phyloP scores from a whole-genome alignment of 1,140 invertebrate genomes.

The Euborellia annulipes region DNA sequence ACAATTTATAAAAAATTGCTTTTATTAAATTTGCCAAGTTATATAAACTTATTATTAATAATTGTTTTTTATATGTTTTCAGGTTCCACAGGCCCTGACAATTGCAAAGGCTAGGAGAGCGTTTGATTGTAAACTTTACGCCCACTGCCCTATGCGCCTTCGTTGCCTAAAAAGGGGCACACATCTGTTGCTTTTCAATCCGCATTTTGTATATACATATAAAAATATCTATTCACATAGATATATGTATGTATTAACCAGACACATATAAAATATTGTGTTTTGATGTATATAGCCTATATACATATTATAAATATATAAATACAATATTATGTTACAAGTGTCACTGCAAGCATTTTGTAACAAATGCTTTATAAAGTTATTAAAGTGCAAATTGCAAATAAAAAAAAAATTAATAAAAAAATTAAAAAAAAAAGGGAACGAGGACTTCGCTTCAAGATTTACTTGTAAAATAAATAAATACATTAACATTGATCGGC shows the following conservation, averaged over 20 bases:
- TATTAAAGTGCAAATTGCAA: slow-evolving; percentile 8
- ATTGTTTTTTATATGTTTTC: slow-evolving; percentile 22
- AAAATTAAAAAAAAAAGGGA: neutral
- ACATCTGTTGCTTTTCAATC: neutral
- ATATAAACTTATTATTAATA: too few species aligned
- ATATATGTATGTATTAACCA: neutral
- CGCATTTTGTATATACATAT: neutral
- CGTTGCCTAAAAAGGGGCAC: slow-evolving; percentile 1
- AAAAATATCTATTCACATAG: neutral
- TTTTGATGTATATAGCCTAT: neutral
- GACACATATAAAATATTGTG: neutral
- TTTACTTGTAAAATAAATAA: neutral
- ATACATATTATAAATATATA: neutral
- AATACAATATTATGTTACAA: neutral
- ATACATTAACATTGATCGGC: neutral
- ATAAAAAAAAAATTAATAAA: slow-evolving; percentile 1
- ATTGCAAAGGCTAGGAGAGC: slow-evolving; percentile 37
- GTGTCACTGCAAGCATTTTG: slow-evolving; percentile 1
- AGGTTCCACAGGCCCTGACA: slow-evolving; percentile 64
- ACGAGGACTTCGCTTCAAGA: slow-evolving; percentile 2
- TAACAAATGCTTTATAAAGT: slow-evolving; percentile 1
- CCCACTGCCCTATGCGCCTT: slow-evolving; percentile 1
- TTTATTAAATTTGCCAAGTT: too few species aligned
- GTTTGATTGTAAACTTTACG: neutral
- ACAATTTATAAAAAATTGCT: too few species aligned